Evolutionary conservation across 2,113 vertebrate species (phyloP), one percentile per base, ranked within the genome.

Genomic region (Austrofundulus limnaeus): DNA sequence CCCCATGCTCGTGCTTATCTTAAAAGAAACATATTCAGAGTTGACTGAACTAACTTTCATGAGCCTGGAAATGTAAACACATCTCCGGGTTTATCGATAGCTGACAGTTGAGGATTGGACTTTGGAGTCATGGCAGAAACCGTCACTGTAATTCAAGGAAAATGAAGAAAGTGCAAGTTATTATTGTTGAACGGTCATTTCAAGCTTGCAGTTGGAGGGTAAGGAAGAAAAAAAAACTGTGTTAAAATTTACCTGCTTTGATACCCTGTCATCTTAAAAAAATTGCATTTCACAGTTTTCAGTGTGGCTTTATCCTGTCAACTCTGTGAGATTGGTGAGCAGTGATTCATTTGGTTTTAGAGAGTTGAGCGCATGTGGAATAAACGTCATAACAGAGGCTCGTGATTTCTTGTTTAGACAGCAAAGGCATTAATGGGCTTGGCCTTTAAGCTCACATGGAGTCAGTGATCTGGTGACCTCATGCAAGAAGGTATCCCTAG

Each of bases 381-480:
- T 47, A 24, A 28, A 38, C 49, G 66, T 34, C 48, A 43, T 24
- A 68, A 58, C 49, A 42, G 3, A 37, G 63, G 19, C 13, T 5
- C 6, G 16, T 82, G 87, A 82, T 67, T 61, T 73, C 66, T 65
- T 76, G 74, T 83, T 88, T 78, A 45, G 43, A 19, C 43, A 55
- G 84, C 54, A 77, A 82, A 14, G 11, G 68, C 66, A 52, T 82
- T 64, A 70, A 34, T 24, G n/a, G 63, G 63, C 46, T 20, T 46
- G 37, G 21, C 47, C 64, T 47, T 28, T 10, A 45, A 23, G 46
- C 64, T 63, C 37, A 47, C 43, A 55, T 20, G 56, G 16, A 37
- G 13, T 1, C 3, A 39, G 66, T 60, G 58, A 71, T 61, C 56
- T 3, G 11, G 19, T 80, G 73, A 79, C 62, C 61, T 79, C 54